Evolutionary conservation across 2,113 vertebrate genomes (phyloP).

Genomic region (Pollachius pollachius): DNA sequence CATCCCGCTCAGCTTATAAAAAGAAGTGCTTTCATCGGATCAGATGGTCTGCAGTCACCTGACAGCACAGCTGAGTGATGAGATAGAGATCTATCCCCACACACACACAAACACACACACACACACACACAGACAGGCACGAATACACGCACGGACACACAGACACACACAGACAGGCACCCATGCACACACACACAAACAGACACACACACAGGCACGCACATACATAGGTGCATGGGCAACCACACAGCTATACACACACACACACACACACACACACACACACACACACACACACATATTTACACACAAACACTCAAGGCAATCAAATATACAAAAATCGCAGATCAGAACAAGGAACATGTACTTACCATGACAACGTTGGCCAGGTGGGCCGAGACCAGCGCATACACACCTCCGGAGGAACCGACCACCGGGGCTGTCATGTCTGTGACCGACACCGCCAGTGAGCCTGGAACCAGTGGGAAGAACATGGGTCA

Average conservation of each 20-base stretch:
- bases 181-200: constrained; percentile 1
- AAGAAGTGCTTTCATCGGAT: constrained; percentile 25
- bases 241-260: constrained; percentile 11
- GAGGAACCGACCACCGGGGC: constrained; percentile 94
- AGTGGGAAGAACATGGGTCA: constrained; percentile 19
- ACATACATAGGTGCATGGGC: background rate
- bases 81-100: constrained; percentile 21
- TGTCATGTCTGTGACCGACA: constrained; percentile 94
- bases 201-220: constrained; percentile 1
- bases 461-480: constrained; percentile 85
- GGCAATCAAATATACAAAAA: too few relatives aligned
- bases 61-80: constrained; percentile 38
- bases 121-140: constrained; percentile 10
- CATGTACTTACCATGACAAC: constrained; percentile 89
- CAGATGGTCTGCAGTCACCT: constrained; percentile 9
- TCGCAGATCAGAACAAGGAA: constrained; percentile 7
- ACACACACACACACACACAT: too few relatives aligned
- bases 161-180: constrained; percentile 7
- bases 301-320: too few relatives aligned
- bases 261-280: constrained; percentile 18
- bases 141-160: background rate
- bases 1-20: constrained; percentile 36
- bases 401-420: constrained; percentile 92
- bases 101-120: constrained; percentile 11
- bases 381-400: constrained; percentile 95